A percentile compares a stretch with the other conserved stretches of the same genome.
phyloP scores from a whole-genome alignment of 2,113 vertebrate species.

The Sturnus vulgaris region DNA sequence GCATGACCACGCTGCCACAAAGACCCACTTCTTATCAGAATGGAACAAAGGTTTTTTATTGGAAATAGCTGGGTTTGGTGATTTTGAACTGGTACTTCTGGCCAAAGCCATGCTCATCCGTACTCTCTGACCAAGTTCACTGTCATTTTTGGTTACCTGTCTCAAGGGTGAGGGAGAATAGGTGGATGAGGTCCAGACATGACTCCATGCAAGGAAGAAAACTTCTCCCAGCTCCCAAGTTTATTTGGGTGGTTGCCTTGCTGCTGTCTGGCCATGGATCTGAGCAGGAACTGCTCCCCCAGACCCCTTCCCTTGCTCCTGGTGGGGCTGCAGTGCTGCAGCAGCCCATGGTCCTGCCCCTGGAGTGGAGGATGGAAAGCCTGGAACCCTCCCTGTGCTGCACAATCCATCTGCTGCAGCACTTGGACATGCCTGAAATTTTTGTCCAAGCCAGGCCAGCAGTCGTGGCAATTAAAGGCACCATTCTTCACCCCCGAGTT shows the following conservation, averaged over 20 bases:
- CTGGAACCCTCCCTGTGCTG: neutral
- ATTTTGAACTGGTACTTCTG: neutral
- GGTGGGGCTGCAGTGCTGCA: neutral
- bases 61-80: neutral
- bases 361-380: neutral
- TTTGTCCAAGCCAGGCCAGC: neutral
- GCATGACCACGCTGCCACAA: fast-evolving
- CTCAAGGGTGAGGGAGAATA: neutral
- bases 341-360: fast-evolving
- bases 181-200: neutral
- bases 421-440: neutral
- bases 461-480: neutral
- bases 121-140: neutral
- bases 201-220: neutral
- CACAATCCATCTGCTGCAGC: neutral
- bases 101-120: fast-evolving
- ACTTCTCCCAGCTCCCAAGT: neutral
- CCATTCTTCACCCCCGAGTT: neutral
- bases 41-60: neutral
- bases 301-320: neutral
- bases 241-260: no score
- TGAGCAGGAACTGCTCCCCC: neutral
- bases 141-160: neutral
- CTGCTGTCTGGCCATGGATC: neutral
- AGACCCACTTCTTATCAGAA: neutral